phyloP scores from a whole-genome alignment of 2,888 invertebrate species.

The Diabrotica balteata region DNA sequence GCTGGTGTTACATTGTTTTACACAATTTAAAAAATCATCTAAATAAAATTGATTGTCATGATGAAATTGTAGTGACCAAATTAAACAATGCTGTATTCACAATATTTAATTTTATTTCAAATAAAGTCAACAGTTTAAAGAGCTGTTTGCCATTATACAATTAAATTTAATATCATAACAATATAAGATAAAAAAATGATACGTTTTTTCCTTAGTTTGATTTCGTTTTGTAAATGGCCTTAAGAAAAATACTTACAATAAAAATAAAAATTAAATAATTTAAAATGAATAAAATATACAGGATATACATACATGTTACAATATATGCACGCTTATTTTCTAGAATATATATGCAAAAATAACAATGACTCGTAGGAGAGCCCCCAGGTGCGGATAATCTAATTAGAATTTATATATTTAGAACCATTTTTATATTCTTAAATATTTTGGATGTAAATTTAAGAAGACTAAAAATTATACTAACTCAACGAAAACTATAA shows the following conservation, averaged over 20 bases:
- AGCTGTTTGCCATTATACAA: slow-evolving; percentile 40
- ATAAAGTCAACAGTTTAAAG: slow-evolving; percentile 35
- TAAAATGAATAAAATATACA: slow-evolving; percentile 61
- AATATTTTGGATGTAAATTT: neutral
- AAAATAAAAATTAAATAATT: slow-evolving; percentile 56
- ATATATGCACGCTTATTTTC: slow-evolving; percentile 52
- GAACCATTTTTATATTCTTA: neutral
- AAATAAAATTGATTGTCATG: slow-evolving; percentile 25
- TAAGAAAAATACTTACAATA: slow-evolving; percentile 37
- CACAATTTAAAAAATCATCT: neutral
- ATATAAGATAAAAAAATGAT: slow-evolving; percentile 45
- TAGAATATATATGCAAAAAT: slow-evolving; percentile 58
- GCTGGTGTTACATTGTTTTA: neutral
- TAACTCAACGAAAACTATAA: too few species aligned
- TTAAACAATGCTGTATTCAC: slow-evolving; percentile 25
- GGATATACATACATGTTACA: slow-evolving; percentile 56
- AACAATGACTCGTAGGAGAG: slow-evolving; percentile 53
- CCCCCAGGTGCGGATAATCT: slow-evolving; percentile 26
- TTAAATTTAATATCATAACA: slow-evolving; percentile 39
- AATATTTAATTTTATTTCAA: slow-evolving; percentile 24
- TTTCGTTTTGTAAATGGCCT: slow-evolving; percentile 43
- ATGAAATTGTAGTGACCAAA: slow-evolving; percentile 24
- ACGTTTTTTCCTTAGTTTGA: slow-evolving; percentile 46
- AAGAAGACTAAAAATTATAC: too few species aligned
- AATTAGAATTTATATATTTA: neutral